phyloP scores from a whole-genome alignment of 1,140 invertebrate genomes.

The Drosophila melanogaster region Release_6_plus_ISO1_MT NT_033779.5:16654001-16654500 shows the following conservation, averaged over 20 bases:
- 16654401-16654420: slow-evolving; percentile 12
- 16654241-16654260: not conserved
- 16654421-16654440: slow-evolving; percentile 1
- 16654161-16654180: not conserved
- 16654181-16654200: not conserved
- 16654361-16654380: too few species aligned
- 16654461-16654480: slow-evolving; percentile 20
- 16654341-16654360: too few species aligned
- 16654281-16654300: not conserved
- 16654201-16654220: not conserved
- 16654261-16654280: not conserved
- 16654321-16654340: too few species aligned
- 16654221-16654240: not conserved
- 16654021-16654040: too few species aligned
- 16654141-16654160: not conserved
- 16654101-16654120: not conserved
- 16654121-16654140: not conserved
- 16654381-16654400: not conserved
- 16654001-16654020: not conserved
- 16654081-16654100: not conserved
- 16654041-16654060: too few species aligned
- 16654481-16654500: slow-evolving; percentile 17
- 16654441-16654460: slow-evolving; percentile 32
- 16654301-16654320: not conserved
- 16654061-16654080: not conserved